phyloP scores from a whole-genome alignment of 2,888 invertebrate species.

The Dusona sp. region DNA sequence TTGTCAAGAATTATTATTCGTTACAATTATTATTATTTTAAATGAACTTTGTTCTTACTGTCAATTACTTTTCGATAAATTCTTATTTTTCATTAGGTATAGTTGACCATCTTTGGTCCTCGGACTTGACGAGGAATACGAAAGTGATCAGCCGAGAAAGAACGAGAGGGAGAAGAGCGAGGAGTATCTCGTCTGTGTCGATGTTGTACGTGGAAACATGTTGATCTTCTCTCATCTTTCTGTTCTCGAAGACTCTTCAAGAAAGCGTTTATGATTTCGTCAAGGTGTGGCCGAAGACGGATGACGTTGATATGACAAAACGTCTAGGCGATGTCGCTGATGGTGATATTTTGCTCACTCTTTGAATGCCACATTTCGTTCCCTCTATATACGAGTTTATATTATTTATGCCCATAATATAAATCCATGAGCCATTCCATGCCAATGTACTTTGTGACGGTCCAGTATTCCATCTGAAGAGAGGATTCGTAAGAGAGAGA shows the following conservation, averaged over 20 bases:
- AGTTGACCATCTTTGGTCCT: neutral
- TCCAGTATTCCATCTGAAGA: too few species aligned
- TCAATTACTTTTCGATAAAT: neutral
- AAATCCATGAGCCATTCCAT: neutral
- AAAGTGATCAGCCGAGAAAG: neutral
- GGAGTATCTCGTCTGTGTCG: slow-evolving; percentile 1
- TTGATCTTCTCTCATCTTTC: slow-evolving; percentile 7
- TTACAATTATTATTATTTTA: too few species aligned
- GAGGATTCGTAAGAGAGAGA: too few species aligned
- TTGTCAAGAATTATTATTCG: neutral
- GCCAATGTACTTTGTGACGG: too few species aligned
- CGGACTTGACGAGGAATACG: neutral
- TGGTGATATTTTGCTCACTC: slow-evolving; percentile 29
- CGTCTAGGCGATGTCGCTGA: slow-evolving; percentile 64
- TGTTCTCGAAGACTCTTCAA: neutral
- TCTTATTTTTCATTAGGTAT: neutral
- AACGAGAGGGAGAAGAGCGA: neutral
- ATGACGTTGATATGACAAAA: slow-evolving; percentile 75
- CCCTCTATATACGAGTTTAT: slow-evolving; percentile 23
- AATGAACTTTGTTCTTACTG: neutral
- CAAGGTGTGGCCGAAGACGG: slow-evolving; percentile 77
- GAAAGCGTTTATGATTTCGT: slow-evolving; percentile 73
- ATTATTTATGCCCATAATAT: slow-evolving; percentile 18
- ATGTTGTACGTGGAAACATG: slow-evolving; percentile 29
- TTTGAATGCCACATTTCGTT: slow-evolving; percentile 60